Evolutionary conservation across 2,797 vertebrate species (phyloP), one percentile per base, ranked within the genome.

Genomic region (Mormyrops attenuatus): DNA sequence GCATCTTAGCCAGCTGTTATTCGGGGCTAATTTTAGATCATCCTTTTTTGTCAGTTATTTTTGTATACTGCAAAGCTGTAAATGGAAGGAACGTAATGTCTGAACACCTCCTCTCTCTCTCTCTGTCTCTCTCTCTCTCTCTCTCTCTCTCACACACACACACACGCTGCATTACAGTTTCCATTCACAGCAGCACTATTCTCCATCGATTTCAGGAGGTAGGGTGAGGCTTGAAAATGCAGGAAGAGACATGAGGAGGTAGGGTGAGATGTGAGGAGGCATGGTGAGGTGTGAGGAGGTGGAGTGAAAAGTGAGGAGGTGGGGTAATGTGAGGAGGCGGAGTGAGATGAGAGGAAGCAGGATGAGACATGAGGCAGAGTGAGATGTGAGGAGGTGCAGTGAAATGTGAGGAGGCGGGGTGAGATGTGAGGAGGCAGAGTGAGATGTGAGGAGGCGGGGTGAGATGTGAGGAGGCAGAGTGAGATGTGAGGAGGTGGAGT

Each of bases 111-210:
- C 7, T 34, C 66, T 0, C 20, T 2, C 22, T 15, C 13, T 52
- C 50, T 15, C 3, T 13, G 0, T 52, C 47, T 49, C 47, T 49
- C 47, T 50, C 49, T 50, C 52, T 4, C 52, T 17, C 15, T 53
- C 52, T 63, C 20, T 63, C 22, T 63, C 22, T 63, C 5, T 26
- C 53, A 57, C 22, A 66, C 63, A 66, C 63, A 69, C 26, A 73
- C 30, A 73, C 30, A 17, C 66, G 34, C 11, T 89, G 47, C 77
- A 85, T 86, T 85, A 86, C 17, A 89, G 38, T 85, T 38, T 66
- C 57, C 41, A 49, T 57, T 85, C 80, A 63, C n/a, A 53, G 84
- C 47, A 41, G 38, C 34, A 66, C 63, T 22, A 66, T 66, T 77
- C 1, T 77, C 69, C 34, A 77, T 77, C 5, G 8, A 85, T 50